Percentiles rank a stretch among this genome's conserved stretches.
phyloP scores from a whole-genome alignment of 2,888 invertebrate genomes.

The Buathra laborator region DNA sequence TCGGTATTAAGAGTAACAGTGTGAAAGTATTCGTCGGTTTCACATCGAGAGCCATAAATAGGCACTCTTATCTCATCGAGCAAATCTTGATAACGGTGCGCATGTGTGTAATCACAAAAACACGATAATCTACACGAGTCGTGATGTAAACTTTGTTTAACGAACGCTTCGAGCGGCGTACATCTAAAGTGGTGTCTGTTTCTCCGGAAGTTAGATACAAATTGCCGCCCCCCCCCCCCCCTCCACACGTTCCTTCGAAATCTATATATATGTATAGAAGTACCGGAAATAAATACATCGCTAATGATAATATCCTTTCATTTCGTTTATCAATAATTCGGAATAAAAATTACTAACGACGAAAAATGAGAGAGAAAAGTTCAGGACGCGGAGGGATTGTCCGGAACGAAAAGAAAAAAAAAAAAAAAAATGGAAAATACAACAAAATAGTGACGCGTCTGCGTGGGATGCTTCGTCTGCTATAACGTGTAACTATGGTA shows the following conservation, averaged over 20 bases:
- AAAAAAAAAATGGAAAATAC: not conserved
- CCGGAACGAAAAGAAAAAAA: conserved; percentile 18
- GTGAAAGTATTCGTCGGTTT: conserved; percentile 51
- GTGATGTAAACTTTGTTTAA: conserved; percentile 29
- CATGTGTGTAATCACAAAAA: conserved; percentile 38
- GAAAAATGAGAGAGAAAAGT: conserved; percentile 2
- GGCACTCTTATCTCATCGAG: conserved; percentile 52
- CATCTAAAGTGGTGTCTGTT: not conserved
- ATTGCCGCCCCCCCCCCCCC: not conserved
- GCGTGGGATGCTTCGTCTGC: conserved; percentile 23
- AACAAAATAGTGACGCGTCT: conserved; percentile 19
- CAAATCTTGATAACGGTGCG: conserved; percentile 62
- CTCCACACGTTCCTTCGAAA: not conserved
- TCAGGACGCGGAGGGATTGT: not conserved
- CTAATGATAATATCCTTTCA: not conserved
- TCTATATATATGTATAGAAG: not conserved
- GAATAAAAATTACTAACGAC: conserved; percentile 30
- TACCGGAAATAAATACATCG: not conserved
- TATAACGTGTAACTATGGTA: conserved; percentile 31
- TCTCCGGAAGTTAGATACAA: not conserved
- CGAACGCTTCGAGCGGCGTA: conserved; percentile 17
- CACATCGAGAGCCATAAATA: conserved; percentile 63
- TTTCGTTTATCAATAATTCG: conserved; percentile 19
- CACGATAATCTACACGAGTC: conserved; percentile 50
- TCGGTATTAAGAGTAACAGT: conserved; percentile 22